phyloP scores from a whole-genome alignment of 2,113 vertebrate species.

The Shinisaurus crocodilurus region DNA sequence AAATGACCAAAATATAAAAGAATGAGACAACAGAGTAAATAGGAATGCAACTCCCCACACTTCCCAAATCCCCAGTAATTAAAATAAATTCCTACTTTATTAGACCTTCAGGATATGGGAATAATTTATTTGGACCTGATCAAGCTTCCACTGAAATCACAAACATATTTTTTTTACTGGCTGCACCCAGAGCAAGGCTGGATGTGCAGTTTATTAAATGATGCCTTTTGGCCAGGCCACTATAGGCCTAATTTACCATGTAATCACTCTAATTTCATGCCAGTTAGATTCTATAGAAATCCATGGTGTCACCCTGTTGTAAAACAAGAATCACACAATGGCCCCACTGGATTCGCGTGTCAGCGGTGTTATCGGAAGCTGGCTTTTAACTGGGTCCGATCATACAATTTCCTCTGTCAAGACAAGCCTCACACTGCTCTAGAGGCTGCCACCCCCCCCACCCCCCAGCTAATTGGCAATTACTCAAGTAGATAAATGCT shows the following conservation, averaged over 20 bases:
- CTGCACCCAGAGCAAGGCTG: not conserved
- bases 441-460: not conserved
- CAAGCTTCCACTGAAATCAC: not conserved
- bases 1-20: not conserved
- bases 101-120: not conserved
- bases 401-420: not conserved
- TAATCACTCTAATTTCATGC: slow-evolving; percentile 4
- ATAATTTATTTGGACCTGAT: not conserved
- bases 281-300: not conserved
- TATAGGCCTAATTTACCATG: slow-evolving; percentile 23
- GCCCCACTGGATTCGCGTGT: not conserved
- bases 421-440: not conserved
- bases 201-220: not conserved
- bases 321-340: not conserved
- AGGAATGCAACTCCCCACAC: not conserved
- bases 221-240: not conserved
- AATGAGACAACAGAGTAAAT: not conserved
- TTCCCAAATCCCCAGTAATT: not conserved
- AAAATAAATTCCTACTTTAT: not conserved
- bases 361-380: not conserved
- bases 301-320: not conserved
- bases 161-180: not conserved
- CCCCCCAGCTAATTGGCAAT: not conserved
- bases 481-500: not conserved
- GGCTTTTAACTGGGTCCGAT: not conserved